Conservation (phyloP, 2,888 invertebrate genomes). For the Pachycephus smyrnensis region DNA sequence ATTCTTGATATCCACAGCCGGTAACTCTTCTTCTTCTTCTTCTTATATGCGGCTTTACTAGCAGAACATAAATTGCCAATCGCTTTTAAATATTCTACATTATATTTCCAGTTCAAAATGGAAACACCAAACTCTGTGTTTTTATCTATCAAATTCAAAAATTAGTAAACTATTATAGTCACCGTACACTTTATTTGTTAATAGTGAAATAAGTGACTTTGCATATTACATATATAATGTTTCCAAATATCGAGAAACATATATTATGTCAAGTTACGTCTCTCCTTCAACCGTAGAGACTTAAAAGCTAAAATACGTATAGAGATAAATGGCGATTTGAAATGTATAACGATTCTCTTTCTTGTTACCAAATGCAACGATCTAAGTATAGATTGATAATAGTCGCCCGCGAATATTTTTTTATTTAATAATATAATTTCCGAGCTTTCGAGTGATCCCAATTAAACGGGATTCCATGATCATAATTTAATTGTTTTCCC, state of each 20-base stretch:
- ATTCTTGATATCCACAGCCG: background rate
- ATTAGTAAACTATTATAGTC: background rate
- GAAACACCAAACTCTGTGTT: too few relatives aligned
- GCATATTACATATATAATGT: too few relatives aligned
- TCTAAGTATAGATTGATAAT: background rate
- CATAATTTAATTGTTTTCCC: background rate
- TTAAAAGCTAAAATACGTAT: background rate
- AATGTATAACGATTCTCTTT: background rate
- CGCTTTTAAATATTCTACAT: too few relatives aligned
- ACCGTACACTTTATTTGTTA: background rate
- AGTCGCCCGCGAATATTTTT: background rate
- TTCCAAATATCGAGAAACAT: too few relatives aligned
- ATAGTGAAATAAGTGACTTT: background rate
- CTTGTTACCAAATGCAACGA: background rate
- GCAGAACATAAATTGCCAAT: too few relatives aligned
- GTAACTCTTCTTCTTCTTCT: background rate
- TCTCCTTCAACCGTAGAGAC: background rate
- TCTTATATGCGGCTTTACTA: background rate
- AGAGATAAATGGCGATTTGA: background rate
- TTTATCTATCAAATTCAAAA: too few relatives aligned
- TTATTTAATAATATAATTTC: background rate
- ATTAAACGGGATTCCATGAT: background rate
- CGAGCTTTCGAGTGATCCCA: background rate
- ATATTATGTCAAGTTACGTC: background rate
- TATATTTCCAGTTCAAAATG: too few relatives aligned